Evolutionary conservation across 2,797 vertebrate genomes (phyloP).

Genomic region (Gobionotothen gibberifrons): DNA sequence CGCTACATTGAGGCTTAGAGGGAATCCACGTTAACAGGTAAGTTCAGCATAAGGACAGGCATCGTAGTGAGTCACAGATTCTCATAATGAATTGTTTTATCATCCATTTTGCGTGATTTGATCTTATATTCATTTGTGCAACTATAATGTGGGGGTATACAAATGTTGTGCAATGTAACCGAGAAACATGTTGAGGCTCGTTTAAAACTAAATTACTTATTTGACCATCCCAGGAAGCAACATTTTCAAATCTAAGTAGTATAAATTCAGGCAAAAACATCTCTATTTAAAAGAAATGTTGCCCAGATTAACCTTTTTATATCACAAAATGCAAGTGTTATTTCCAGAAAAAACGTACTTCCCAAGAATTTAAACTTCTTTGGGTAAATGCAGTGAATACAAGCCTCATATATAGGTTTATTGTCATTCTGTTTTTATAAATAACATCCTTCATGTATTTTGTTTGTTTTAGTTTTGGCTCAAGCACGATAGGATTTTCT

Average conservation of each 20-base stretch:
- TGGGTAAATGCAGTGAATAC: too few relatives aligned
- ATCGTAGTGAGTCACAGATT: neutral
- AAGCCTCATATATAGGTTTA: too few relatives aligned
- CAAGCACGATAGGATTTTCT: neutral
- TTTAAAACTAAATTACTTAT: neutral
- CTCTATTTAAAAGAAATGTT: too few relatives aligned
- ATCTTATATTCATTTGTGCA: neutral
- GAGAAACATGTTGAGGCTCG: neutral
- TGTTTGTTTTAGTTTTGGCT: neutral
- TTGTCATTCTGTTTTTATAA: neutral
- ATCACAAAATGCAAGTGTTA: too few relatives aligned
- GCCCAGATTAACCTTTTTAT: too few relatives aligned
- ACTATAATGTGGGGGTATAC: neutral
- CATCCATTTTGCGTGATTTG: neutral
- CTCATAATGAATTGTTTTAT: neutral
- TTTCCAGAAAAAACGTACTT: too few relatives aligned
- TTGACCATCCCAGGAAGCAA: neutral
- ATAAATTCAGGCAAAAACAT: too few relatives aligned
- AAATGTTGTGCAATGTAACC: neutral
- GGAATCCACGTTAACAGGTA: constrained; percentile 47
- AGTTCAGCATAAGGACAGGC: constrained; percentile 35
- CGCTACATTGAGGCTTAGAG: constrained; percentile 13
- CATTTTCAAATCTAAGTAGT: neutral
- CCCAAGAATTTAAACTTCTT: too few relatives aligned
- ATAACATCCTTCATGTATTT: neutral